Evolutionary conservation across 2,888 invertebrate species (phyloP), one percentile per base, ranked within the genome.

Genomic region (Melinopterus prodromus): DNA sequence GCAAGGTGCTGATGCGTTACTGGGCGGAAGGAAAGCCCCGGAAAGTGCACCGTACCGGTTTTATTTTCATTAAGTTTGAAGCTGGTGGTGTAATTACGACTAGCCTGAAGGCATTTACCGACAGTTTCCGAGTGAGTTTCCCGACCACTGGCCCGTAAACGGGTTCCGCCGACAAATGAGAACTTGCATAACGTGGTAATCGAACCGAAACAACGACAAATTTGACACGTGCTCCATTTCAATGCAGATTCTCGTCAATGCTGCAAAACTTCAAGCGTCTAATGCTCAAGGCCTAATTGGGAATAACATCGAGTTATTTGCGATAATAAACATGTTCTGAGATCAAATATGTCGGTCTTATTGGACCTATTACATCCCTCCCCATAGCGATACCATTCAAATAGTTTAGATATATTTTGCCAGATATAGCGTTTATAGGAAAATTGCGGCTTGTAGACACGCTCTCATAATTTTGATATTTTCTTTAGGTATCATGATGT

Each of bases 31-130:
- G 1, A 53, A 53, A 12, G 1, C 53, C 53, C 9, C 12, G 2
- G n/a, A n/a, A 53, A 53, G 53, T 53, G 26, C 12, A 53, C 7
- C 53, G 53, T 53, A 6, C 12, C 53, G 53, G 53, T 53, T 53
- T 53, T 53, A 53, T 53, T 53, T 53, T 53, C 53, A 53, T 53
- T 53, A 53, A 53, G 53, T 53, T 53, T 53, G 53, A 53, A 53
- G 53, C 53, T 53, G 7, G 53, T 53, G 53, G 3, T 12, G 53
- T 53, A 53, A 53, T 53, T 53, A 53, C 53, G 53, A 9, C 9
- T 53, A 1, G 53, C 53, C 53, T 12, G 53, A 53, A 26, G 53
- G 53, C 53, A 53, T 12, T 53, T 53, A 53, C 53, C 53, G 53
- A 53, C 53, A 53, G 53, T 53, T 53, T 53, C 53, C 53, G 12